Conservation (phyloP, 2,888 invertebrate genomes). For the Athalia rosae region DNA sequence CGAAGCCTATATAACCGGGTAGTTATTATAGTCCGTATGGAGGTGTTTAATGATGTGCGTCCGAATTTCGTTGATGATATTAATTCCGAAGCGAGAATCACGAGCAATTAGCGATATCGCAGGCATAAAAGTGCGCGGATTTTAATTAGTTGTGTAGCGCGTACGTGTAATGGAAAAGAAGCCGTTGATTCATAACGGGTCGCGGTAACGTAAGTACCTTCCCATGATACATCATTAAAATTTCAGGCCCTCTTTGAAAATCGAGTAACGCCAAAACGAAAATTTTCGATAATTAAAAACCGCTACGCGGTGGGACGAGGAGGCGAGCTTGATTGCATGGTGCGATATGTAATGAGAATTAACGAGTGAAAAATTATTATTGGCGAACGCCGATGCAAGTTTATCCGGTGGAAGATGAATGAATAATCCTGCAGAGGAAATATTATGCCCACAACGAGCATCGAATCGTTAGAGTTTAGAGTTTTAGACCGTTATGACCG, state of each 20-base stretch:
- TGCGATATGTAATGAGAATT: too few species aligned
- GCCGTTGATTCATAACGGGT: constrained; percentile 36
- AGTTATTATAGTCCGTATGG: too few species aligned
- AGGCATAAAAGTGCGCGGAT: neutral
- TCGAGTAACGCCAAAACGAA: too few species aligned
- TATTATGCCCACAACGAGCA: constrained; percentile 4
- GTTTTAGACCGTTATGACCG: constrained; percentile 41
- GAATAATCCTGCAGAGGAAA: too few species aligned
- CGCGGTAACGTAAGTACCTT: neutral
- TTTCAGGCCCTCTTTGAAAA: neutral
- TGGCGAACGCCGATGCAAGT: neutral
- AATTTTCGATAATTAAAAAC: too few species aligned
- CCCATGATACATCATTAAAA: neutral
- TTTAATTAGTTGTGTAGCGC: constrained; percentile 13
- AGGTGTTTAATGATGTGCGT: too few species aligned
- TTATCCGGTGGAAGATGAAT: neutral
- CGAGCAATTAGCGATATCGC: constrained; percentile 1
- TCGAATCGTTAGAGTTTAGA: constrained; percentile 32
- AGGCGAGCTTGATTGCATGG: too few species aligned
- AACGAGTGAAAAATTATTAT: neutral
- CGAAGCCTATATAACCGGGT: too few species aligned
- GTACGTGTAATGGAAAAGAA: constrained; percentile 3
- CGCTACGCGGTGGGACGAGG: too few species aligned
- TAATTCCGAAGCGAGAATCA: neutral
- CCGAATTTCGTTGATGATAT: neutral